Evolutionary conservation across 1,140 invertebrate species (phyloP), one percentile per base, ranked within the genome.

Genomic region (Ectropis grisescens): DNA sequence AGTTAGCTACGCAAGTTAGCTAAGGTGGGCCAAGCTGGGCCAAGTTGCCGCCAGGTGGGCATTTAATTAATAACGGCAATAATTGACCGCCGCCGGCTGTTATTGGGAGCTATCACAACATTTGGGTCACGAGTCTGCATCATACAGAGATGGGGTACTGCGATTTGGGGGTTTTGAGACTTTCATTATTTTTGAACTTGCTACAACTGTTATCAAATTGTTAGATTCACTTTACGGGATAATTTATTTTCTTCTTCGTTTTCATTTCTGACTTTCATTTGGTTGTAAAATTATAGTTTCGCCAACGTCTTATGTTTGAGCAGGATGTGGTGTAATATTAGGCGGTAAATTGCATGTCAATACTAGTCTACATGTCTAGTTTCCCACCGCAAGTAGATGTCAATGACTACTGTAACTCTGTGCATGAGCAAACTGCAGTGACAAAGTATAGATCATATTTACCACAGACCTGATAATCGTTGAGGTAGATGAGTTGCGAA

Each of bases 101-200:
- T 75, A 75, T 79, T 68, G 74, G 62, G 67, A 62, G 58, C 69
- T 75, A 74, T 74, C 68, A 79, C 50, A 79, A 74, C 70, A 75
- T 75, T 75, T 72, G 64, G 68, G 70, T 75, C 68, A 75, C 50
- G 68, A 62, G 48, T 58, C 49, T 65, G 47, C 45, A 58, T 57
- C 39, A 14, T 34, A 28, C 30, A 31, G 16, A 38, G 33, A 25
- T 13, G 26, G 4, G 42, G 11, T 11, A 1, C 10, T 11, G 2
- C 2, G 5, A 31, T 10, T 65, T 65, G 58, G 52, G 61, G 52
- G 33, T 66, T 57, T 22, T 5, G 19, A 9, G 19, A 22, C 9
- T 5, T 22, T 4, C 9, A 4, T 22, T 22, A 9, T 22, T 22
- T 9, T 22, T 9, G 19, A 22, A 22, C 19, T 22, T 9, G 9